Evolutionary conservation across 2,888 invertebrate species (phyloP).

Genomic region (Agrotis puta): DNA sequence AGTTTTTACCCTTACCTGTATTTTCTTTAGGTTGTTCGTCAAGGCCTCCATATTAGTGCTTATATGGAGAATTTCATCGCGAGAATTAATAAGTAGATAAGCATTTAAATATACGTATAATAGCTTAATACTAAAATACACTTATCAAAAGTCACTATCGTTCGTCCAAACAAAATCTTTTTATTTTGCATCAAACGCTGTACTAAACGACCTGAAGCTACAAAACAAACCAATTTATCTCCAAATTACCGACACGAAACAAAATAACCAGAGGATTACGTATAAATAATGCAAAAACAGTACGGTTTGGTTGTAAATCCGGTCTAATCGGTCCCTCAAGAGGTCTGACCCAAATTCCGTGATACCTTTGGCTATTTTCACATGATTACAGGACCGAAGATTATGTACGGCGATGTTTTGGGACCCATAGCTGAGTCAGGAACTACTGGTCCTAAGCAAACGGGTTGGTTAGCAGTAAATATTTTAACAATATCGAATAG

Average conservation of each 20-base stretch:
- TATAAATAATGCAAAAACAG: slow-evolving; percentile 68
- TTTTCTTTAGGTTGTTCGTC: neutral
- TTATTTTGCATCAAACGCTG: neutral
- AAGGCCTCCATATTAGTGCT: too few species aligned
- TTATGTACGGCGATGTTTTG: slow-evolving; percentile 63
- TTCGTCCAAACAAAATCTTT: neutral
- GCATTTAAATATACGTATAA: too few species aligned
- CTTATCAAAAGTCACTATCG: neutral
- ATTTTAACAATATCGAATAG: slow-evolving; percentile 74
- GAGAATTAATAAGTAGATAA: too few species aligned
- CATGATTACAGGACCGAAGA: slow-evolving; percentile 65
- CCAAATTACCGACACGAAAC: slow-evolving; percentile 38
- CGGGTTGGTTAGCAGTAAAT: slow-evolving; percentile 76
- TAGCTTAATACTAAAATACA: neutral
- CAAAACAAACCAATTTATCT: slow-evolving; percentile 42
- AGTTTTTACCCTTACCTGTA: neutral
- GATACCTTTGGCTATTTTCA: slow-evolving; percentile 67
- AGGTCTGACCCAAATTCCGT: slow-evolving; percentile 66
- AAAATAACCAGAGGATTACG: slow-evolving; percentile 58
- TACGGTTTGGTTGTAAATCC: slow-evolving; percentile 71
- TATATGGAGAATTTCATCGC: too few species aligned
- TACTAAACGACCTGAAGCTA: slow-evolving; percentile 7
- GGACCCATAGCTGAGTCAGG: slow-evolving; percentile 75
- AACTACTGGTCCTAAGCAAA: slow-evolving; percentile 83
- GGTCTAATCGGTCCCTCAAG: slow-evolving; percentile 67